Percentiles rank a stretch among this genome's conserved stretches.
phyloP scores from a whole-genome alignment of 2,113 vertebrate genomes.

The Synodontis membranacea region DNA sequence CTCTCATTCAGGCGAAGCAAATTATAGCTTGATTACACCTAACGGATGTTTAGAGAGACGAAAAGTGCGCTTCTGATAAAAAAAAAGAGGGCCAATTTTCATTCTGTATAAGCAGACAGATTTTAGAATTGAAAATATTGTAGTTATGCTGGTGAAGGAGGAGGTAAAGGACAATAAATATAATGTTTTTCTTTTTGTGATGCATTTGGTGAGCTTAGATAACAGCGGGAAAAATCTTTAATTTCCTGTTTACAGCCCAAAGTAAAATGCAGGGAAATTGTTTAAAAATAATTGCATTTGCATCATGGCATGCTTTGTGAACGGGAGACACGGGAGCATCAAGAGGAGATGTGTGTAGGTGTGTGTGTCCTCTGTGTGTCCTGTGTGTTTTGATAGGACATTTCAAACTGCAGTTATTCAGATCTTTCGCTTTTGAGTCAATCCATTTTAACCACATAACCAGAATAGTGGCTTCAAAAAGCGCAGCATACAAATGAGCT shows the following conservation, averaged over 20 bases:
- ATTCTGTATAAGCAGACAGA: neutral
- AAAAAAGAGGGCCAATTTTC: neutral
- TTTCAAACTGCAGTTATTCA: constrained; percentile 32
- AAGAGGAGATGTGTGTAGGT: neutral
- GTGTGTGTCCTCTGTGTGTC: neutral
- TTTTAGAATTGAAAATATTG: constrained; percentile 8
- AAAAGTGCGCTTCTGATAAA: neutral
- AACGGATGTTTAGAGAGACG: constrained; percentile 3
- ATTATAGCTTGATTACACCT: constrained; percentile 20
- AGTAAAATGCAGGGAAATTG: constrained; percentile 13
- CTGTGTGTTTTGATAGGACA: neutral
- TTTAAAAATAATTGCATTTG: constrained; percentile 12
- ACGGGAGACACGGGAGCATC: neutral
- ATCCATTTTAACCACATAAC: constrained; percentile 26
- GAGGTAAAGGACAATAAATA: neutral
- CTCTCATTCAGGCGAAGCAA: neutral
- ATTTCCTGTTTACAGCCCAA: constrained; percentile 23
- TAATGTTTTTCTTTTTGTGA: neutral
- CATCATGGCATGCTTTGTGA: neutral
- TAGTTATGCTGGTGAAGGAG: neutral
- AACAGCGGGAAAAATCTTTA: neutral
- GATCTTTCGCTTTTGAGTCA: constrained; percentile 37
- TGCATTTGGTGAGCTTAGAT: constrained; percentile 1
- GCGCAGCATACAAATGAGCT: constrained; percentile 46
- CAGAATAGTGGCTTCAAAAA: constrained; percentile 43